Percentiles rank a stretch among this genome's conserved stretches.
Evolutionary conservation across 2,113 vertebrate species (phyloP).

Genomic region (Kobus ellipsiprymnus): DNA sequence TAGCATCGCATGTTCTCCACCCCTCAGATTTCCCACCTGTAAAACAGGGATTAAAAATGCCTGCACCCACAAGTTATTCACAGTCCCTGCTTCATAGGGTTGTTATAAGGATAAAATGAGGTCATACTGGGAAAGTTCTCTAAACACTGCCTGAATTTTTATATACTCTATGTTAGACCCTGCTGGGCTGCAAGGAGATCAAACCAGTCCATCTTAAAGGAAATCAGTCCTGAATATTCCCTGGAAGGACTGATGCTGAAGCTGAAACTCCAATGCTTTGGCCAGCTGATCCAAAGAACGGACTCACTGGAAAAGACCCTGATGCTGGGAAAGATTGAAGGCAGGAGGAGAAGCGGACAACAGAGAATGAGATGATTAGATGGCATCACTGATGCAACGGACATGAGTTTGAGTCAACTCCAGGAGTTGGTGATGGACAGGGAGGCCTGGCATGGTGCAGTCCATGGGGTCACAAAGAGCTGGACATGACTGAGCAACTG

Average conservation of each 20-base stretch:
- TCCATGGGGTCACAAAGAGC: background rate
- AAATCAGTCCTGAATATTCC: background rate
- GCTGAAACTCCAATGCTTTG: background rate
- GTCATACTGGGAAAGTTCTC: background rate
- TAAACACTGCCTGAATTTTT: background rate
- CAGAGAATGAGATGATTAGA: background rate
- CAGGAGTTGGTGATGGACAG: background rate
- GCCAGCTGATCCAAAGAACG: background rate
- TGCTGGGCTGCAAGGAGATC: background rate
- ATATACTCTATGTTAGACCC: background rate
- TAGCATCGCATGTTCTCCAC: background rate
- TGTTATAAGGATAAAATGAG: background rate
- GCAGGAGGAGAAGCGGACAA: accelerated
- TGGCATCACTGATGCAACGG: background rate
- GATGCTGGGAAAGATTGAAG: background rate
- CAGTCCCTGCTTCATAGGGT: background rate
- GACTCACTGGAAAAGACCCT: background rate
- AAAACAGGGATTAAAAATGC: background rate
- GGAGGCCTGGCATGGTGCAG: accelerated
- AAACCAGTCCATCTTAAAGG: background rate
- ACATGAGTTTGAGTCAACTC: background rate
- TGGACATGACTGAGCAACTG: background rate
- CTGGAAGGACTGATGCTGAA: background rate
- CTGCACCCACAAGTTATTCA: background rate
- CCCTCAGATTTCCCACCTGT: background rate